Evolutionary conservation across 2,113 vertebrate genomes (phyloP).

Genomic region (Piliocolobus tephrosceles): DNA sequence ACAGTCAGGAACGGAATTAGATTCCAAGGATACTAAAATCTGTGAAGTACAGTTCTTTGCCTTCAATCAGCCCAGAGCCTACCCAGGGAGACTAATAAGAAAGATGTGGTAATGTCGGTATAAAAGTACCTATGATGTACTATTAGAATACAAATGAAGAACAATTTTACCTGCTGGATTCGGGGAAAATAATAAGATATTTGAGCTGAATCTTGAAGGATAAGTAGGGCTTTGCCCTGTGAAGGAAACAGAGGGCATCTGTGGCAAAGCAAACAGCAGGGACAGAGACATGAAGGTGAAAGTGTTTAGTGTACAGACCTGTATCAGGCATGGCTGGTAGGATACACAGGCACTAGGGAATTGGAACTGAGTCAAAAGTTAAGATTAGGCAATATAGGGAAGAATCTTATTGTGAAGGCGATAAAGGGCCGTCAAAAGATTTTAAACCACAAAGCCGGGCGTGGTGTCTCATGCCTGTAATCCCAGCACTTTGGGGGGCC

Average conservation of each 20-base stretch:
- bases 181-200: slow-evolving; percentile 15
- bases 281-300: background rate
- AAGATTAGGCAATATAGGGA: slow-evolving; percentile 18
- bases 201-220: slow-evolving; percentile 39
- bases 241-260: background rate
- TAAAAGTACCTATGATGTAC: background rate
- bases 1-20: background rate
- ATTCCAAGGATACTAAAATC: background rate
- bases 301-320: background rate
- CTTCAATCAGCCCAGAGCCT: slow-evolving; percentile 8
- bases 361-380: slow-evolving; percentile 12
- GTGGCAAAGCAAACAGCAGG: background rate
- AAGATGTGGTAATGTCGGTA: background rate
- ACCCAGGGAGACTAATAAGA: slow-evolving; percentile 12
- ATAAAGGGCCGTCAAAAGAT: slow-evolving; percentile 2
- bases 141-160: slow-evolving; percentile 23
- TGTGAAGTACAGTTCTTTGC: background rate
- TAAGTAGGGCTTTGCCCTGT: background rate
- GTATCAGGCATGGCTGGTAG: background rate
- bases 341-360: background rate
- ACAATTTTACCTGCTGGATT: slow-evolving; percentile 33
- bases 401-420: background rate
- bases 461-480: too few relatives aligned
- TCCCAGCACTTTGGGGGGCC: too few relatives aligned
- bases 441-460: background rate